These are phyloP conservation scores for Epizoanthus scotinus DNA, from an alignment of 92 coral and sea anemone genomes.

Conservation along the genomic window DNA sequence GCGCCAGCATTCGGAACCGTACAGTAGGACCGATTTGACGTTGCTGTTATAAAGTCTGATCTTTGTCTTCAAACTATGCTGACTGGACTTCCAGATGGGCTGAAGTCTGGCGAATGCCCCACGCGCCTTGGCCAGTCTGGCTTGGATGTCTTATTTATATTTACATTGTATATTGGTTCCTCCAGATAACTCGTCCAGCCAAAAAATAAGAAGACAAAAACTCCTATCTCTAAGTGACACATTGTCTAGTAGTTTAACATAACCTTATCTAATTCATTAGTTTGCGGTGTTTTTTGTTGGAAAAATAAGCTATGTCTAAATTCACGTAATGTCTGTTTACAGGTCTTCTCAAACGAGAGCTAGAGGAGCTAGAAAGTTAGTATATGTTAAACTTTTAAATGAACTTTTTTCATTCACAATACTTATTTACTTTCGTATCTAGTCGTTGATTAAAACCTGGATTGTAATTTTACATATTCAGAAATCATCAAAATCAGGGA, in stretches of 20 bases:
- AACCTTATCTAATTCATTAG: neutral
- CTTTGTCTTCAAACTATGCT: too few relatives aligned
- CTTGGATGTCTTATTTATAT: too few relatives aligned
- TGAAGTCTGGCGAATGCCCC: too few relatives aligned
- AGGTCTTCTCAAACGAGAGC: slow-evolving; percentile 27
- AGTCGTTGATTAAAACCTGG: neutral
- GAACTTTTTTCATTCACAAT: neutral
- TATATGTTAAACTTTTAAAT: neutral
- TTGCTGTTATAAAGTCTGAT: too few relatives aligned
- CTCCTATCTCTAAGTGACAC: neutral
- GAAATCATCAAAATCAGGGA: slow-evolving; percentile 27
- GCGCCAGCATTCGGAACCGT: too few relatives aligned
- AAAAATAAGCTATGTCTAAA: neutral
- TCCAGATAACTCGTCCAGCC: neutral
- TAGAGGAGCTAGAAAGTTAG: slow-evolving; percentile 35
- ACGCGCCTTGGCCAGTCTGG: too few relatives aligned
- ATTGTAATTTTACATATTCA: slow-evolving; percentile 8
- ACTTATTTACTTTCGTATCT: neutral
- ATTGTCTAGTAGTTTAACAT: neutral
- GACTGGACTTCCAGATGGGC: too few relatives aligned
- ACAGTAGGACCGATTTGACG: too few relatives aligned
- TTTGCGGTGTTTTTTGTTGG: neutral
- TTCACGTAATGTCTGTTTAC: slow-evolving; percentile 5
- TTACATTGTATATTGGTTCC: neutral
- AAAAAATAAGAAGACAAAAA: neutral